Conservation (phyloP, 2,113 vertebrate genomes). For the Tringa solitaria region DNA sequence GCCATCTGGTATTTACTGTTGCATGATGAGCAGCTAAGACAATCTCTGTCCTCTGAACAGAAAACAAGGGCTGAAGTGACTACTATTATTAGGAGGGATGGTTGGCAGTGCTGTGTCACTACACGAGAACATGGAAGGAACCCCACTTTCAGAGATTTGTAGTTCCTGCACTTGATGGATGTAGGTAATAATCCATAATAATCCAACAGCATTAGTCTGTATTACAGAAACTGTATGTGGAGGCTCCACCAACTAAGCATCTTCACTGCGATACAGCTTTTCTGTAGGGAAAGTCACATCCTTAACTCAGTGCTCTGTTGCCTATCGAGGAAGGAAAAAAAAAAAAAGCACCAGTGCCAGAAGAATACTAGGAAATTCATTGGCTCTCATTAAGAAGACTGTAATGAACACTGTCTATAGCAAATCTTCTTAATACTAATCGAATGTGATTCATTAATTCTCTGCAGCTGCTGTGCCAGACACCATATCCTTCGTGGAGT, state of each 20-base stretch:
- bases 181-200: not conserved
- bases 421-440: not conserved
- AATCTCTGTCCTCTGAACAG: not conserved
- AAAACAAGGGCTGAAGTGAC: not conserved
- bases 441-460: not conserved
- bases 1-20: slow-evolving; percentile 26
- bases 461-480: not conserved
- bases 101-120: not conserved
- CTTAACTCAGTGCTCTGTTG: not conserved
- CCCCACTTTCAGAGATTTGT: not conserved
- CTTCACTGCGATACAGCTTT: not conserved
- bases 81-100: not conserved
- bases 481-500: not conserved
- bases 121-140: not conserved
- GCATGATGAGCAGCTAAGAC: not conserved
- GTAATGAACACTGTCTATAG: not conserved
- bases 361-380: not conserved
- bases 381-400: not conserved
- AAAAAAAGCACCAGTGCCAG: not conserved
- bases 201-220: not conserved
- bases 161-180: not conserved
- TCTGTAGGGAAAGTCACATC: not conserved
- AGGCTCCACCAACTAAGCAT: not conserved
- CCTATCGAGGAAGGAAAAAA: not conserved
- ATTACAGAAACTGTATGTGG: not conserved